Evolutionary conservation across 1,140 invertebrate species (phyloP).

Genomic region (Brevipalpus yothersi): DNA sequence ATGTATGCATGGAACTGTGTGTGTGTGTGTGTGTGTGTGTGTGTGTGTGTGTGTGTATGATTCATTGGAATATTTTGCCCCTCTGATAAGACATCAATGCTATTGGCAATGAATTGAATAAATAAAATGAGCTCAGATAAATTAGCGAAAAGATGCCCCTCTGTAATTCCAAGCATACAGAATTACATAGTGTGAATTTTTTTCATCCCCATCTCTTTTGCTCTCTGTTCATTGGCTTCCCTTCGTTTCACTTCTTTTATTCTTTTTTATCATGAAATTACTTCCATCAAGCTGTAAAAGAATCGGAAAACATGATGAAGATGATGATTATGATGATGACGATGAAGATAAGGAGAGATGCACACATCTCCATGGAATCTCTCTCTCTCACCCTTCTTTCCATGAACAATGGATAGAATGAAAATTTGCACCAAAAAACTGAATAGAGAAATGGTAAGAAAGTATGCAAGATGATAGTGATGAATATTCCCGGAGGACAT

Average conservation of each 20-base stretch:
- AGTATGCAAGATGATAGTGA: neutral
- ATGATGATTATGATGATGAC: neutral
- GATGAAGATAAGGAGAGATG: neutral
- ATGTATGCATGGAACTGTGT: no score
- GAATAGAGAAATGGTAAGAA: neutral
- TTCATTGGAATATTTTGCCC: no score
- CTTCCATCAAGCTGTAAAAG: neutral
- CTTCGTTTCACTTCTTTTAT: neutral
- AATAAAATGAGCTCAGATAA: neutral
- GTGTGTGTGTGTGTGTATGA: no score
- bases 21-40: no score
- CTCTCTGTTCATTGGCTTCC: neutral
- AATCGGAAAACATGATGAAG: neutral
- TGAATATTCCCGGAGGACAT: no score
- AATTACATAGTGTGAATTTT: neutral
- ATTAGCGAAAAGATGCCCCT: neutral
- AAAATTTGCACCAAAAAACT: neutral
- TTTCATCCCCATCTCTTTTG: neutral
- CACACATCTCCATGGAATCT: neutral
- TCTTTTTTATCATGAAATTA: neutral
- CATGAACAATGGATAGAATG: neutral
- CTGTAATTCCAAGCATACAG: neutral
- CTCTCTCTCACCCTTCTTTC: neutral
- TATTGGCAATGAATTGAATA: no score
- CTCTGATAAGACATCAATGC: no score